Base-by-base conservation (phyloP, 2,888 invertebrate genomes). In the Melanostoma mellinum region DNA sequence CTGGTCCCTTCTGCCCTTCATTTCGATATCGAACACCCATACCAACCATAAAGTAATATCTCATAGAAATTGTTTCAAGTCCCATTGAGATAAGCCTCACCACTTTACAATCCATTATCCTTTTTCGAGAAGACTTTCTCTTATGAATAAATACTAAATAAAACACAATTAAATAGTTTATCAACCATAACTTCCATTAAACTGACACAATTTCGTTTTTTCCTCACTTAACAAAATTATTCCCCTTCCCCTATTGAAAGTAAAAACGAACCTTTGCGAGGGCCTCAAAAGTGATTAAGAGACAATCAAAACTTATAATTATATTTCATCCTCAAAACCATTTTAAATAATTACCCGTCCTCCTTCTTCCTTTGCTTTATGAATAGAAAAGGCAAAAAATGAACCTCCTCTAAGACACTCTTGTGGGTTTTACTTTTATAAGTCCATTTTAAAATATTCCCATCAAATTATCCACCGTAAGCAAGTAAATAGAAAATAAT, bases 221-320 rank as follows among this genome's bases (percentile, higher is more conserved):
- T 20, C 20, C 1, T 20, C 20, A 20, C 20, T 20, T 20, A 20
- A 20, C 0, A 33, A 52, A 52, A 33, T 52, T 33, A 33, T 52
- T 33, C 33, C 32, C 32, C 52, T 44, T 33, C 10, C 33, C 33
- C 10, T 32, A 60, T 60, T 60, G 60, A 60, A 42, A 60, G 32
- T 60, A 44, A 10, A 6, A n/a, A 33, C 8, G 4, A 10, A 10
- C 9, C 6, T 42, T 58, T 58, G 2, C 9, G 38, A 20, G 5
- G 6, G 42, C 40, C 40, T 20, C n/a, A 3, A 32, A 20, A 63
- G n/a, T 32, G 38, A 50, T 63, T 63, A 50, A 50, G 50, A 50
- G 40, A 38, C 63, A 50, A 63, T 50, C 50, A 63, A 63, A 60
- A 40, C 30, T 50, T 63, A 63, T 50, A 63, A 63, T 63, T n/a